A percentile compares a stretch with the other conserved stretches of the same genome.
Conservation (phyloP, 2,797 vertebrate species). For the Typhlichthys subterraneus region DNA sequence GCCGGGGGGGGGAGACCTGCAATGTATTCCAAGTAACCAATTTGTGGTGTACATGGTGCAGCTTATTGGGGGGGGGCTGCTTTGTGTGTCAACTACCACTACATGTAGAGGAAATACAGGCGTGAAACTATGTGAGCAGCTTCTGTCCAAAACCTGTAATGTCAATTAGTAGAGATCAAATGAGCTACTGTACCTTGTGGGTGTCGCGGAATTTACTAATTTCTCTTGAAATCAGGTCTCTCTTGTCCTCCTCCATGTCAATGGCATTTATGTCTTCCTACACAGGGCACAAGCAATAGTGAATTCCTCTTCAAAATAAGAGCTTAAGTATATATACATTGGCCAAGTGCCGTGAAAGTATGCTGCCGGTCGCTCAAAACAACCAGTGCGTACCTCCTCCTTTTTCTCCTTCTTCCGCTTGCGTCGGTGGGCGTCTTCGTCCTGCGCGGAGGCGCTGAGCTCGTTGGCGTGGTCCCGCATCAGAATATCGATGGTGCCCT, state of each 20-base stretch:
- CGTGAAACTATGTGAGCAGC: conserved; percentile 71
- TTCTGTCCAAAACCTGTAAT: conserved; percentile 78
- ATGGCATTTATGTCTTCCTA: conserved; percentile 98
- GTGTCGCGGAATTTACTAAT: conserved; percentile 99
- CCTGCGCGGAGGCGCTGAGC: conserved; percentile 93
- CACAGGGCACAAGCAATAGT: conserved; percentile 32
- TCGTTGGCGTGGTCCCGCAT: conserved; percentile 96
- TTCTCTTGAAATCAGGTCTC: conserved; percentile 99
- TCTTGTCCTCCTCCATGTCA: conserved; percentile 99
- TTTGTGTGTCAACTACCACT: conserved; percentile 40
- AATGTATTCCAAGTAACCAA: conserved; percentile 26
- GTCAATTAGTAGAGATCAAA: conserved; percentile 59
- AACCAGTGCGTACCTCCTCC: conserved; percentile 84
- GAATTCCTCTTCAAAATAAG: neutral
- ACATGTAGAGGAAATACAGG: conserved; percentile 57
- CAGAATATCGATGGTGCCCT: conserved; percentile 93
- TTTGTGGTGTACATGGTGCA: conserved; percentile 38
- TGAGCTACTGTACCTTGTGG: conserved; percentile 94
- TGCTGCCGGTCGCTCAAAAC: no score
- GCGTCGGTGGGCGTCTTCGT: conserved; percentile 92
- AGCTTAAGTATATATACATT: neutral
- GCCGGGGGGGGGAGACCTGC: conserved; percentile 25
- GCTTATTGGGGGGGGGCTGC: conserved; percentile 45
- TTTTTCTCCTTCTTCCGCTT: conserved; percentile 99
- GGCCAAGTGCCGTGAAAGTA: no score